Percentiles rank a stretch among this genome's conserved stretches.
Evolutionary conservation across 2,113 vertebrate species (phyloP).

Genomic region (Odontesthes bonariensis): DNA sequence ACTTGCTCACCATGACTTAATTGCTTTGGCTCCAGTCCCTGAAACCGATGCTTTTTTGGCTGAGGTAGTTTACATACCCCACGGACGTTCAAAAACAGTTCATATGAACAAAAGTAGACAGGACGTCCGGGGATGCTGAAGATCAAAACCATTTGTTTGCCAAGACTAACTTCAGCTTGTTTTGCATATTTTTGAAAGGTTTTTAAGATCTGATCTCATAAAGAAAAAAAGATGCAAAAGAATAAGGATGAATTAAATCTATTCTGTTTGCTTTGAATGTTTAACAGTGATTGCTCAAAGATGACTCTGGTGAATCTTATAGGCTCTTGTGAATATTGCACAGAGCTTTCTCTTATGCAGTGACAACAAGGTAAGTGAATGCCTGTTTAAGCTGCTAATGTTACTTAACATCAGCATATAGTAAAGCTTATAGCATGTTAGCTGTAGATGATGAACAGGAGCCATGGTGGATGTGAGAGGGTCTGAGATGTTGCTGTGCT

Average conservation of each 20-base stretch:
- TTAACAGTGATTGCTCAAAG: not conserved
- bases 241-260: not conserved
- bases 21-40: slow-evolving; percentile 29
- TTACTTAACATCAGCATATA: not conserved
- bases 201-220: not conserved
- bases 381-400: not conserved
- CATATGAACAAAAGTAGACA: slow-evolving; percentile 1
- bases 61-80: slow-evolving; percentile 20
- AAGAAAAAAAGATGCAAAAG: not conserved
- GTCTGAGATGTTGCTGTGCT: slow-evolving; percentile 19
- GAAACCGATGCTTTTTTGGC: slow-evolving; percentile 11
- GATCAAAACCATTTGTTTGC: slow-evolving; percentile 31
- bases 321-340: not conserved
- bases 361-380: slow-evolving; percentile 8
- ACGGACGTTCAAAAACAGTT: slow-evolving; percentile 29
- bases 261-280: not conserved
- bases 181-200: too few relatives aligned
- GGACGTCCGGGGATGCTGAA: slow-evolving; percentile 18
- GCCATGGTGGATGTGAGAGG: not conserved
- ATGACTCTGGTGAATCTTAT: not conserved
- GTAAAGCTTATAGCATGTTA: not conserved
- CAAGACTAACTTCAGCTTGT: not conserved
- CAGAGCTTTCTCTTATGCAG: slow-evolving; percentile 2
- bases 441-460: not conserved
- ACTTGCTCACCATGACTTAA: slow-evolving; percentile 33